Evolutionary conservation across 2,888 invertebrate genomes (phyloP), one percentile per base, ranked within the genome.

Genomic region (Eupithecia vulgata): DNA sequence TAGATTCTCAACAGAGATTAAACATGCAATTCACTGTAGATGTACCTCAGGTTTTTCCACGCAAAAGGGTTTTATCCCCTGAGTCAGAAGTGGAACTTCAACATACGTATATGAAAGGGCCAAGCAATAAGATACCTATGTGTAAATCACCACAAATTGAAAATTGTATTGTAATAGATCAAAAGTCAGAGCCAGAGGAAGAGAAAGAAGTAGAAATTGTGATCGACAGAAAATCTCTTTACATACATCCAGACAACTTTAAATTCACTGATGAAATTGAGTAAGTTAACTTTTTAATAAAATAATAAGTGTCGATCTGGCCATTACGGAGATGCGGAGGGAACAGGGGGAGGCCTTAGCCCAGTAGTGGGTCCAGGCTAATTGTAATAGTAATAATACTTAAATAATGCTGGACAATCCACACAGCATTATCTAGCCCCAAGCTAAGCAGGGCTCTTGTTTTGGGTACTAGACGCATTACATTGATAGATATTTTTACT

Each of bases 251-350:
- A 0, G 66, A 67, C 25, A 65, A 59, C 37, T 40, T 48, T 5
- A 6, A 17, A 0, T 52, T 21, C 40, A 48, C n/a, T 15, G 64
- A 52, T 5, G n/a, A 66, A 12, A n/a, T 64, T 45, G 66, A 66
- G 74, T 74, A 25, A 74, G 74, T 74, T 5, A 66, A 7, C n/a
- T 6, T 45, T 59, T 30, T 52, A 5, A 5, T 21, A 21, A 21
- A 8, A 48, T 8, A n/a, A 48, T 10, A 12, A 12, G 37, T 10
- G 37, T 37, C 0, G 12, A 2, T 12, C 37, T 12, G 3, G 10
- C 37, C 12, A 12, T 1, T 10, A 37, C 1, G 10, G 37, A 37
- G 37, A 37, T 2, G 37, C 12, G 37, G 10, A 1, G 12, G 37
- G 37, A 37, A 30, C 30, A 30, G 30, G 30, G 30, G 30, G 30